phyloP scores from a whole-genome alignment of 2,113 vertebrate genomes.

The Chaetorhynchus papuensis region DNA sequence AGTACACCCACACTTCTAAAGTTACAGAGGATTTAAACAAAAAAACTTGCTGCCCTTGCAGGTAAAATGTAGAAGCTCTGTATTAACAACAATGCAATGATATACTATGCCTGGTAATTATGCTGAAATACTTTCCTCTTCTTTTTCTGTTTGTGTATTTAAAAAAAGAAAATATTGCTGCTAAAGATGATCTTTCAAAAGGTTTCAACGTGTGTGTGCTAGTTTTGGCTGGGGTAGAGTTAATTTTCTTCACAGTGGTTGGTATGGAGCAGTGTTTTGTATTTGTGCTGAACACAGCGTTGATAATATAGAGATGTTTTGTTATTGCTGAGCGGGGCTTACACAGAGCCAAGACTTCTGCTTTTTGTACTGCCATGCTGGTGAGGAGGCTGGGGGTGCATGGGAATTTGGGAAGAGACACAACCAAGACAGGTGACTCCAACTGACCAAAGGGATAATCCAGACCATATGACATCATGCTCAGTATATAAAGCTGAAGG shows the following conservation, averaged over 20 bases:
- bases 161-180: background rate
- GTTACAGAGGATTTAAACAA: background rate
- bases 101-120: background rate
- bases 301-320: too few species aligned
- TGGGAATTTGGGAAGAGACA: background rate
- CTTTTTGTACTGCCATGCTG: background rate
- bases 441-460: background rate
- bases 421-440: background rate
- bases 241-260: too few species aligned
- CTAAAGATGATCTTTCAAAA: background rate
- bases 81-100: background rate
- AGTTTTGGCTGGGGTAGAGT: too few species aligned
- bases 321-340: too few species aligned
- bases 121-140: background rate
- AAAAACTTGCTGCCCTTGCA: background rate
- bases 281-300: too few species aligned
- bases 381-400: background rate
- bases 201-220: background rate
- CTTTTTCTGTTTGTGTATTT: background rate
- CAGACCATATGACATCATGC: background rate
- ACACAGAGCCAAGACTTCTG: too few species aligned
- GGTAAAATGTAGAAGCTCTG: background rate
- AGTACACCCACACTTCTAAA: background rate
- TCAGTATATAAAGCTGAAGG: background rate
- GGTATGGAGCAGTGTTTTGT: too few species aligned